A percentile compares a stretch with the other conserved stretches of the same genome.
These are phyloP conservation scores for Electrona antarctica DNA, from an alignment of 2,113 vertebrate species.

Conservation along the genomic window DNA sequence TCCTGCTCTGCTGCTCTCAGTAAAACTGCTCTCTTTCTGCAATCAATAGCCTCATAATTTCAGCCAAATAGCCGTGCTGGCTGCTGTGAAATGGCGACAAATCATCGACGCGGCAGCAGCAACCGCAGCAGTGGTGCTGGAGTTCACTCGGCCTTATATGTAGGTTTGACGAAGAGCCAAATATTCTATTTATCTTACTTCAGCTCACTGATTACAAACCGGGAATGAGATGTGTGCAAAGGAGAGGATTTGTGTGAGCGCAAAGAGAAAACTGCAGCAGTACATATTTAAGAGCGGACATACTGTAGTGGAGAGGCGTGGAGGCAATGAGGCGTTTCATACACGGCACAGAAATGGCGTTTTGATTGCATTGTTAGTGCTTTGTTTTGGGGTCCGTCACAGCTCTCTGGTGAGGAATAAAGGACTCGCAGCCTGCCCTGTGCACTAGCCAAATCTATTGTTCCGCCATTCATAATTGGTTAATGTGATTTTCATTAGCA, in stretches of 20 bases:
- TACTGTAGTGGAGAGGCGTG: slow-evolving; percentile 24
- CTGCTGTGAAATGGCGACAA: slow-evolving; percentile 81
- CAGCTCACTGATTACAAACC: slow-evolving; percentile 52
- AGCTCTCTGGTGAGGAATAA: neutral
- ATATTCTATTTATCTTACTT: slow-evolving; percentile 52
- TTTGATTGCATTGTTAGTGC: slow-evolving; percentile 55
- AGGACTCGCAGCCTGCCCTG: slow-evolving; percentile 3
- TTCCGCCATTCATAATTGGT: slow-evolving; percentile 7
- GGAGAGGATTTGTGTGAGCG: slow-evolving; percentile 7
- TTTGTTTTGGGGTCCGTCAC: slow-evolving; percentile 40
- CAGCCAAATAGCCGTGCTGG: slow-evolving; percentile 83
- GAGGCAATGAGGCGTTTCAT: slow-evolving; percentile 53
- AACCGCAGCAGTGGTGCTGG: neutral
- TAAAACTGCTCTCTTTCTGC: slow-evolving; percentile 82
- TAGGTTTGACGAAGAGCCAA: slow-evolving; percentile 46
- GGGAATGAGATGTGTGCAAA: slow-evolving; percentile 49
- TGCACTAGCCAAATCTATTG: slow-evolving; percentile 6
- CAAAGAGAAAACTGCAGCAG: neutral
- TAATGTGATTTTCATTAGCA: slow-evolving; percentile 12
- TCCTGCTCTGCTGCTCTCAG: slow-evolving; percentile 78
- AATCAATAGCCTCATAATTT: slow-evolving; percentile 89
- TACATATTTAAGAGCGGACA: slow-evolving; percentile 40
- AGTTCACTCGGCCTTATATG: slow-evolving; percentile 21
- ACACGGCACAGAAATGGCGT: slow-evolving; percentile 46
- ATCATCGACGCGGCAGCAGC: slow-evolving; percentile 59